phyloP scores from a whole-genome alignment of 2,113 vertebrate species.

The Cyrtonyx montezumae region DNA sequence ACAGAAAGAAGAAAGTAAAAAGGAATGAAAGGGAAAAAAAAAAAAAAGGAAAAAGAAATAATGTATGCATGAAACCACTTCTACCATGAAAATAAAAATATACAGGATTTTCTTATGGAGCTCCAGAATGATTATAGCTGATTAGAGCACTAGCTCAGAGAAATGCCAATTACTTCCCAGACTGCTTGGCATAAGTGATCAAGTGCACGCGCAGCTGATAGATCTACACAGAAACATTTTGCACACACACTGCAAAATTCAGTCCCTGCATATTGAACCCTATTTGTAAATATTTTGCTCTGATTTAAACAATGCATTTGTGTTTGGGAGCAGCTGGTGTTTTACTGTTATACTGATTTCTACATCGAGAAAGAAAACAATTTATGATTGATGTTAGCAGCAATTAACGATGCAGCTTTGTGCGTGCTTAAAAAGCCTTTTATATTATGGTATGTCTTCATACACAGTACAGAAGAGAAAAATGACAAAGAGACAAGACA shows the following conservation, averaged over 20 bases:
- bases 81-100: conserved; percentile 5
- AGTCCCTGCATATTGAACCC: conserved; percentile 17
- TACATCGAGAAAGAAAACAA: background rate
- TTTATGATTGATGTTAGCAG: conserved; percentile 42
- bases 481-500: background rate
- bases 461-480: background rate
- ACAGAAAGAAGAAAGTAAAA: background rate
- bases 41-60: background rate
- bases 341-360: conserved; percentile 47
- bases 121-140: conserved; percentile 9
- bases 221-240: background rate
- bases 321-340: conserved; percentile 56
- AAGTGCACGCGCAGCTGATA: conserved; percentile 9
- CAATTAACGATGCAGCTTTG: background rate
- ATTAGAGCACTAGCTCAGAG: conserved; percentile 5
- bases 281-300: conserved; percentile 62
- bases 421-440: background rate
- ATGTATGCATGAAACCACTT: background rate
- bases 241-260: conserved; percentile 32
- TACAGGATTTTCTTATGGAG: background rate
- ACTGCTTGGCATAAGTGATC: conserved; percentile 36
- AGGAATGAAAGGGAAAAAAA: background rate
- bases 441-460: background rate
- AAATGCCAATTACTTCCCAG: conserved; percentile 46
- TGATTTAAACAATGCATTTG: conserved; percentile 57